A percentile compares a stretch with the other conserved stretches of the same genome.
These are phyloP conservation scores for Melanostigma gelatinosum DNA, from an alignment of 2,113 vertebrate genomes.

Conservation along the genomic window DNA sequence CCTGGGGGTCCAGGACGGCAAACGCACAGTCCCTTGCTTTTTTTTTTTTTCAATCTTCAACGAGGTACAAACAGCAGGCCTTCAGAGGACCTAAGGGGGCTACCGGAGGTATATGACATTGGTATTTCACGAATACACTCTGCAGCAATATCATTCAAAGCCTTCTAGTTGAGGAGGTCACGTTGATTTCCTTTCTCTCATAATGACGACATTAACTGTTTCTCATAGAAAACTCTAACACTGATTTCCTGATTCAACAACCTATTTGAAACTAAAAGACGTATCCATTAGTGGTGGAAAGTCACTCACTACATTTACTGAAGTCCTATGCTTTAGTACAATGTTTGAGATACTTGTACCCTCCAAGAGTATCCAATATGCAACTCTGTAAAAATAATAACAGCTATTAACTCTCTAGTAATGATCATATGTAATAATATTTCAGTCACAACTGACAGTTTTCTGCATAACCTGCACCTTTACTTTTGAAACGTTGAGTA, in stretches of 20 bases:
- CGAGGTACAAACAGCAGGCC: background rate
- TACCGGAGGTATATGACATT: background rate
- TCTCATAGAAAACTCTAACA: too few species aligned
- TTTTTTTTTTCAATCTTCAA: background rate
- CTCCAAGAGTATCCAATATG: background rate
- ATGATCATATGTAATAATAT: background rate
- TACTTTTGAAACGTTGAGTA: background rate
- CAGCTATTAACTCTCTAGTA: background rate
- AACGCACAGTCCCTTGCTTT: too few species aligned
- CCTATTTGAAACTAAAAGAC: background rate
- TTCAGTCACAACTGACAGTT: background rate
- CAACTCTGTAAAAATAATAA: background rate
- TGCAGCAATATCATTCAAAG: background rate
- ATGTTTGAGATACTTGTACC: background rate
- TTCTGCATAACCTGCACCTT: background rate
- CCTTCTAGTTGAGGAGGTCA: too few species aligned
- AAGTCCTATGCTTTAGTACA: background rate
- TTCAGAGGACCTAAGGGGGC: too few species aligned
- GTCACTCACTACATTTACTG: background rate
- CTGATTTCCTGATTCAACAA: background rate
- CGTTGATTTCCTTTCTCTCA: too few species aligned
- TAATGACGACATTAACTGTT: too few species aligned
- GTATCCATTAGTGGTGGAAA: background rate
- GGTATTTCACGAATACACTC: background rate
- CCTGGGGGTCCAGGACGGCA: too few species aligned